A percentile compares a stretch with the other conserved stretches of the same genome.
Conservation (phyloP, 2,113 vertebrate genomes). For the Leucosticte australis region DNA sequence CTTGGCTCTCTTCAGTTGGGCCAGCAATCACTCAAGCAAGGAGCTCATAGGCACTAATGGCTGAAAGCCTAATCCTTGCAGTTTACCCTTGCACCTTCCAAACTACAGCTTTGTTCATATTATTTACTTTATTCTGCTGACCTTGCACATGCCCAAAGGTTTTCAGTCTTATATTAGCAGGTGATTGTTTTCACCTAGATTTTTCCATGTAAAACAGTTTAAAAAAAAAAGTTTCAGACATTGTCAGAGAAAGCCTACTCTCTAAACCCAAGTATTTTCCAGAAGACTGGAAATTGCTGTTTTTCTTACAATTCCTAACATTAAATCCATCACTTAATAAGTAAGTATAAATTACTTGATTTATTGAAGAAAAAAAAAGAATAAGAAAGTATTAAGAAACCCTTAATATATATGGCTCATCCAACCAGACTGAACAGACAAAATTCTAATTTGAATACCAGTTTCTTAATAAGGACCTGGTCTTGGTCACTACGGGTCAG, state of each 20-base stretch:
- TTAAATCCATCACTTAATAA: neutral
- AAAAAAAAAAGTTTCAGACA: neutral
- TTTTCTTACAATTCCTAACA: neutral
- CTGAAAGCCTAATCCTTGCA: neutral
- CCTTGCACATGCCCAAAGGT: neutral
- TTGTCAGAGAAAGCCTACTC: neutral
- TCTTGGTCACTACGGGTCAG: neutral
- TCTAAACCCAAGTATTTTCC: neutral
- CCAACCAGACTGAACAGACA: neutral
- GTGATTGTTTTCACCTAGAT: neutral
- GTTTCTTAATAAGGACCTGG: neutral
- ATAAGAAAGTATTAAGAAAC: neutral
- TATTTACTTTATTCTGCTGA: neutral
- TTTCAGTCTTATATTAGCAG: neutral
- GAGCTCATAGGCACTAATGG: neutral
- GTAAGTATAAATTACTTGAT: neutral
- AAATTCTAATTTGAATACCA: neutral
- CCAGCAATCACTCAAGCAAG: neutral
- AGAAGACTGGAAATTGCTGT: neutral
- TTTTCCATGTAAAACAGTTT: neutral
- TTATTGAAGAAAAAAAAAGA: neutral
- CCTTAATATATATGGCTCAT: neutral
- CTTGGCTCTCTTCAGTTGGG: neutral
- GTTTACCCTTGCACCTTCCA: neutral
- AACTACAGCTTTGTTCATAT: neutral